phyloP scores from a whole-genome alignment of 2,113 vertebrate species.

The Tauraco erythrolophus region DNA sequence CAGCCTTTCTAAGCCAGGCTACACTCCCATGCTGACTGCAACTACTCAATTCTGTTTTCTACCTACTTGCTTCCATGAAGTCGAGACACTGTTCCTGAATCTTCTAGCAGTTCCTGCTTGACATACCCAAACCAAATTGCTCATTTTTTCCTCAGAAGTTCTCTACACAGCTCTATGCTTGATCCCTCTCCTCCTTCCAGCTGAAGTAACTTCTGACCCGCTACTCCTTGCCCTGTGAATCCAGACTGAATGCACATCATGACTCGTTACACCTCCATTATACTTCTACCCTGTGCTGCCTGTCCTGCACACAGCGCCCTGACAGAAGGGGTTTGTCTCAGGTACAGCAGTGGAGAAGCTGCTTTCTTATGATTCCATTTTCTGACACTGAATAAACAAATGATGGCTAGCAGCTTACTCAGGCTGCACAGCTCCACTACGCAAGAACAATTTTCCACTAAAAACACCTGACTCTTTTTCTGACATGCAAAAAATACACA shows the following conservation, averaged over 20 bases:
- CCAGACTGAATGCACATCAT: accelerated
- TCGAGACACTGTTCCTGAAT: not conserved
- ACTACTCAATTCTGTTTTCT: not conserved
- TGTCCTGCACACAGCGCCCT: not conserved
- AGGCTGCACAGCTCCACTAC: not conserved
- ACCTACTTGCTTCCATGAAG: not conserved
- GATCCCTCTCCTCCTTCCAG: not conserved
- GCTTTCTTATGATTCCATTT: not conserved
- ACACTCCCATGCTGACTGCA: not conserved
- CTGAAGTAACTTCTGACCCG: not conserved
- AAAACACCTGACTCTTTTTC: not conserved
- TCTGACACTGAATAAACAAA: not conserved
- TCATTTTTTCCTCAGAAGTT: not conserved
- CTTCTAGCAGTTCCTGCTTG: not conserved
- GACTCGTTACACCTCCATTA: not conserved
- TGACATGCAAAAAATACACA: not conserved
- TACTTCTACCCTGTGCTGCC: not conserved
- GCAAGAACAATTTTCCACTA: not conserved
- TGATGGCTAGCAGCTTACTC: not conserved
- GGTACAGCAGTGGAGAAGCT: not conserved
- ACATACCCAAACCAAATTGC: not conserved
- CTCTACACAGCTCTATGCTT: not conserved
- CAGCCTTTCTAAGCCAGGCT: not conserved
- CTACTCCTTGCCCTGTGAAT: not conserved
- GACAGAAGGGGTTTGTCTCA: not conserved